Evolutionary conservation across 2,113 vertebrate genomes (phyloP).

Genomic region (Muntiacus muntjak): DNA sequence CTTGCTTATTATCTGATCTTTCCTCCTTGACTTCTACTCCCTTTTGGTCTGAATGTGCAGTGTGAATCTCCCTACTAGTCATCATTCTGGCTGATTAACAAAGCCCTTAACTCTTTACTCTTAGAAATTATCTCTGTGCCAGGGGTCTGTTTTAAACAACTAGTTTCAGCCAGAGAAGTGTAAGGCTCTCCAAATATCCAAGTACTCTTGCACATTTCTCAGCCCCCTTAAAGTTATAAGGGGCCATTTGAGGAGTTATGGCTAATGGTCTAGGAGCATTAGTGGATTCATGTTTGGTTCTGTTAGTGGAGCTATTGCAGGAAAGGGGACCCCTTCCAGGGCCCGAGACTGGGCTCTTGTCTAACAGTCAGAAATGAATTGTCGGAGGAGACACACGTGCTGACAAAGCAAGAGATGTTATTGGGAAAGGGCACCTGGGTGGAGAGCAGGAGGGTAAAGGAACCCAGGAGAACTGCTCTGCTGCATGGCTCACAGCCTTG

Average conservation of each 20-base stretch:
- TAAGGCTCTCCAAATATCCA: neutral
- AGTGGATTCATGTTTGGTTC: neutral
- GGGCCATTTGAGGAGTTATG: neutral
- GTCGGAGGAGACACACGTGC: too few relatives aligned
- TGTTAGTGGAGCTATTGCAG: neutral
- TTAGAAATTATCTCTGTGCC: neutral
- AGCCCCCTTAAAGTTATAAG: neutral
- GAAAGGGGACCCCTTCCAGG: too few relatives aligned
- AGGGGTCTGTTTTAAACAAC: neutral
- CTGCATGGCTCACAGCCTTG: too few relatives aligned
- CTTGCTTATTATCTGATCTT: neutral
- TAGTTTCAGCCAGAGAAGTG: neutral
- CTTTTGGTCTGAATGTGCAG: neutral
- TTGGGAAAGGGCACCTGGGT: too few relatives aligned
- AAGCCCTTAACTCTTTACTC: neutral
- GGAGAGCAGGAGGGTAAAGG: too few relatives aligned
- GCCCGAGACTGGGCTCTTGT: too few relatives aligned
- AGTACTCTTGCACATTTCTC: neutral
- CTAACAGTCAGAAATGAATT: too few relatives aligned
- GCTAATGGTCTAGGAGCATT: neutral
- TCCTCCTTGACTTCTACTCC: neutral
- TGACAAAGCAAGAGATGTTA: too few relatives aligned
- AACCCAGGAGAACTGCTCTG: too few relatives aligned
- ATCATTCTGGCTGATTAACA: neutral
- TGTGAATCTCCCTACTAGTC: neutral